Percentiles rank a stretch among this genome's conserved stretches.
These are phyloP conservation scores for Holothuria leucospilota DNA, from an alignment of 53 echinoderm and acorn worm genomes.

Conservation along the genomic window DNA sequence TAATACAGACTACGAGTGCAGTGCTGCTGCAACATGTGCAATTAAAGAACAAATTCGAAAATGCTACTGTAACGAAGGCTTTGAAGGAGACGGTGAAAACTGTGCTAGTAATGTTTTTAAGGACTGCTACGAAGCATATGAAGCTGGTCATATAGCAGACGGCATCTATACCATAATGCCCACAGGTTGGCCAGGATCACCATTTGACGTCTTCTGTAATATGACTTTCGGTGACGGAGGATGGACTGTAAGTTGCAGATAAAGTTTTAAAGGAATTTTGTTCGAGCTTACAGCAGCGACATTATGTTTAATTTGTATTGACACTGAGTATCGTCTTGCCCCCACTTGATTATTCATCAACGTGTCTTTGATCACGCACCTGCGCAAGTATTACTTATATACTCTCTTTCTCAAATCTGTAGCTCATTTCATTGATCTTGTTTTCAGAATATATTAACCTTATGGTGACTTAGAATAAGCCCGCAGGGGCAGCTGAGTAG, in stretches of 20 bases:
- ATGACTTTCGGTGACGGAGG: slow-evolving; percentile 16
- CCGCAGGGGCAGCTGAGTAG: no score
- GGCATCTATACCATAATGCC: slow-evolving; percentile 8
- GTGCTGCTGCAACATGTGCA: not conserved
- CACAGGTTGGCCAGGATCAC: not conserved
- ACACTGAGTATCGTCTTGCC: no score
- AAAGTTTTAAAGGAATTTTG: no score
- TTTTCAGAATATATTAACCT: no score
- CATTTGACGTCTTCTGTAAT: slow-evolving; percentile 5
- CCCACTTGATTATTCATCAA: no score
- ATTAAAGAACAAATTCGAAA: not conserved
- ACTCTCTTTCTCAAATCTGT: no score
- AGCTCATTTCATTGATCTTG: no score
- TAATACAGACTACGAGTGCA: not conserved
- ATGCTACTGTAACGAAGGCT: slow-evolving; percentile 10
- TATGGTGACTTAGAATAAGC: no score
- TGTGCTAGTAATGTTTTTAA: not conserved
- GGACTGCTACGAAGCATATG: not conserved
- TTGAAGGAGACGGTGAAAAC: not conserved
- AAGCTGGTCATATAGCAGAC: not conserved
- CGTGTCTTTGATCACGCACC: no score
- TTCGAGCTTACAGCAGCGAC: no score
- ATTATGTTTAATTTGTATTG: no score
- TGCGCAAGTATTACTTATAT: no score
- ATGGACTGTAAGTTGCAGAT: slow-evolving; percentile 5